These are phyloP conservation scores for Balaeniceps rex DNA, from an alignment of 2,113 vertebrate genomes.

Conservation along the genomic window DNA sequence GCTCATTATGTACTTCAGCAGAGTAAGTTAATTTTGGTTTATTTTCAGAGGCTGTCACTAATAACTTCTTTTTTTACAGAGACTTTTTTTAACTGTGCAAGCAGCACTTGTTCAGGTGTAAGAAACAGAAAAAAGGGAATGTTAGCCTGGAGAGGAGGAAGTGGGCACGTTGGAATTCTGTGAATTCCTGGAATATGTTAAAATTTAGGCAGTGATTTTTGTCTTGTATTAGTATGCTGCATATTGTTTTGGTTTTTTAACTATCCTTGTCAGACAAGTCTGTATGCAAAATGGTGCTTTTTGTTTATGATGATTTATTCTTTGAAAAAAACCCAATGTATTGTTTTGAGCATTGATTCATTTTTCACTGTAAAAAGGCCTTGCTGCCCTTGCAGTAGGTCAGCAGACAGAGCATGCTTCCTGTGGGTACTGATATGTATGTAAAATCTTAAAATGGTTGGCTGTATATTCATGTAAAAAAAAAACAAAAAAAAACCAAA, in stretches of 20 bases:
- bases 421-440: neutral
- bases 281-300: neutral
- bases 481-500: neutral
- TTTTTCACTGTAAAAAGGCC: neutral
- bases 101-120: neutral
- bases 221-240: neutral
- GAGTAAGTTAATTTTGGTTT: neutral
- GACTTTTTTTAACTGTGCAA: neutral
- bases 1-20: neutral
- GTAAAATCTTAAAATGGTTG: neutral
- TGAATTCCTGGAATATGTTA: neutral
- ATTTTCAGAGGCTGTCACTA: neutral
- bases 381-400: neutral
- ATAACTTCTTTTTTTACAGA: neutral
- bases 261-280: neutral
- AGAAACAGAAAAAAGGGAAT: neutral
- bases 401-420: neutral
- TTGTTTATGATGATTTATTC: neutral
- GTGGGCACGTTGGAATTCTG: neutral
- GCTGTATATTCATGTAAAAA: neutral
- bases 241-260: neutral
- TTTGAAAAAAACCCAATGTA: neutral
- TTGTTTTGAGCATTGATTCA: neutral
- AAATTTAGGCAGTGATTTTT: neutral
- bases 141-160: neutral